Conservation (phyloP, 2,797 vertebrate genomes). For the Sebastolobus alascanus region DNA sequence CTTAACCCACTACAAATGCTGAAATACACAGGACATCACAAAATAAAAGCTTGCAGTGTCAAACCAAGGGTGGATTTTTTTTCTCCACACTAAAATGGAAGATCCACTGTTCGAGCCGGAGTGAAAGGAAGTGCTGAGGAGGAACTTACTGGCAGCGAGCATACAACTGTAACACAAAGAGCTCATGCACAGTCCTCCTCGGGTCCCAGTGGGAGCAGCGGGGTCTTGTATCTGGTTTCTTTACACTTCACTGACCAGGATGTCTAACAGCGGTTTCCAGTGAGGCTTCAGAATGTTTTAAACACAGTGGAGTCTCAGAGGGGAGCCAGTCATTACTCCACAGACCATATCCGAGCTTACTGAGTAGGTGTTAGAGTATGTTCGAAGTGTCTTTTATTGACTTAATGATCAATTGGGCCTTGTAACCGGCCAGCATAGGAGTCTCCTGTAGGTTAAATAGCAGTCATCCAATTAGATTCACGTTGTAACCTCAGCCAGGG, state of each 20-base stretch:
- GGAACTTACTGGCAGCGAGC: conserved; percentile 25
- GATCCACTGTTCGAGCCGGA: conserved; percentile 12
- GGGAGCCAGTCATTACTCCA: conserved; percentile 64
- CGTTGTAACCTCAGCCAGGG: background rate
- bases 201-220: conserved; percentile 39
- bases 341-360: conserved; percentile 52
- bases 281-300: conserved; percentile 62
- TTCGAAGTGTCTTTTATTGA: conserved; percentile 64
- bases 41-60: conserved; percentile 29
- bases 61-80: background rate
- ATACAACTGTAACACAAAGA: conserved; percentile 51
- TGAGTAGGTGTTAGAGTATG: conserved; percentile 45
- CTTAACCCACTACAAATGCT: background rate
- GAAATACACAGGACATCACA: background rate
- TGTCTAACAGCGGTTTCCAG: conserved; percentile 66
- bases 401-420: conserved; percentile 59
- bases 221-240: conserved; percentile 65
- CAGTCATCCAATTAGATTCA: conserved; percentile 8
- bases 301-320: conserved; percentile 56
- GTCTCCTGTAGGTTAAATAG: conserved; percentile 48
- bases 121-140: conserved; percentile 37
- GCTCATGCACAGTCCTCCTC: conserved; percentile 26
- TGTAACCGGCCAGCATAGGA: conserved; percentile 37
- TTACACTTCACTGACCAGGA: conserved; percentile 60
- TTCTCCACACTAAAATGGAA: conserved; percentile 2